Conservation (phyloP, 2,797 vertebrate genomes). For the Mormyrops attenuatus region DNA sequence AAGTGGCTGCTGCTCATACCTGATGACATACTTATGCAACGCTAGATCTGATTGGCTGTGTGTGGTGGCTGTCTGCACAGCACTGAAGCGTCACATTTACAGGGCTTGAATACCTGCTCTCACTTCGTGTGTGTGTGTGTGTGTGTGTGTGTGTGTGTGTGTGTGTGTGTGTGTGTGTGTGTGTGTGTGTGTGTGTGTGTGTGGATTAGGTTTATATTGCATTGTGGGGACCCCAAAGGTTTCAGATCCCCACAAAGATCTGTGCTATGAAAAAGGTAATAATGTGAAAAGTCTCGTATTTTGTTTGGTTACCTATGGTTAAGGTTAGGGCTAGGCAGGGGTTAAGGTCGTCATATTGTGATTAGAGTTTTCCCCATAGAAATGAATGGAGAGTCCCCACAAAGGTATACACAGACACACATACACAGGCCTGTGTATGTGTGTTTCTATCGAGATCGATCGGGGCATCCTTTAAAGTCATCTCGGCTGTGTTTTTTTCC, state of each 20-base stretch:
- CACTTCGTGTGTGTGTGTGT: not conserved
- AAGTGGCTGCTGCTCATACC: not conserved
- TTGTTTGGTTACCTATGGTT: too few relatives aligned
- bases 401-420: too few relatives aligned
- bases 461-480: not conserved
- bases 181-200: not conserved
- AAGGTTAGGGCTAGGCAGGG: not conserved
- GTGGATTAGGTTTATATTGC: too few relatives aligned
- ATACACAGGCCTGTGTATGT: not conserved
- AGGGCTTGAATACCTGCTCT: not conserved
- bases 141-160: not conserved
- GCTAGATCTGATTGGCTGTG: not conserved
- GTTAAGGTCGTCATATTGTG: too few relatives aligned
- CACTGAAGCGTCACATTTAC: not conserved
- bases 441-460: not conserved
- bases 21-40: not conserved
- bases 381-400: too few relatives aligned
- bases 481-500: not conserved
- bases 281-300: too few relatives aligned
- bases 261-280: not conserved
- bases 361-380: too few relatives aligned
- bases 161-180: not conserved
- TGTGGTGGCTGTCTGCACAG: not conserved
- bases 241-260: not conserved
- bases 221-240: too few relatives aligned